Base-by-base conservation (phyloP, 2,888 invertebrate species). In the Microctonus brassicae region DNA sequence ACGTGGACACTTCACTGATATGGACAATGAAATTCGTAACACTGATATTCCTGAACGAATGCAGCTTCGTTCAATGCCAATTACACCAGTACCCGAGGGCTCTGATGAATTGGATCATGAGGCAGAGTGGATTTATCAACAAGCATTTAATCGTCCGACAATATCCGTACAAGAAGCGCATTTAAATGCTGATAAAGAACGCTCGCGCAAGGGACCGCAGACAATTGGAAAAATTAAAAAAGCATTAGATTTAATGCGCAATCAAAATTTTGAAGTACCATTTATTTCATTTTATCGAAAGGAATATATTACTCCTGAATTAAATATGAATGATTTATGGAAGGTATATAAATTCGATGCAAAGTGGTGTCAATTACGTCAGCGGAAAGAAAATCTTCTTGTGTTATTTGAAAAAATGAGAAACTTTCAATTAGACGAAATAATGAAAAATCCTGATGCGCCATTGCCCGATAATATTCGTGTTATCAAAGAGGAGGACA, bases 241-340 rank as follows among this genome's bases (percentile, higher is more conserved):
- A 87, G 97, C 97, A 0, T 88, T 99, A 24, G 97, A 98, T 83
- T 98, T 98, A 84, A 98, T 99, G 93, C 90, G 98, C 52, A 98
- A 97, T 86, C 96, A 98, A 83, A 94, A 95, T 61, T 90, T 97
- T 77, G 99, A 99, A 89, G 98, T 99, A 53, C 99, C 99, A 0
- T 99, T 99, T 87, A 99, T 99, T 80, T 97, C 97, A 0, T 98
- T 98, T 88, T 99, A 99, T 86, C 92, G 99, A 29, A 99, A 99
- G 87, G 99, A 99, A 87, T 97, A 97, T 81, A 97, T 99, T 0
- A 94, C 96, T 81, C 97, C 97, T 0, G 98, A 98, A 82, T 89
- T 99, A 24, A 95, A 93, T 78, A 96, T 98, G 66, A 96, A 96
- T 81, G 99, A 99, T 84, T 89, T 99, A 34, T 99, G 99, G 99